These are phyloP conservation scores for Ricordea florida DNA, from an alignment of 92 coral and sea anemone species.

Conservation along the genomic window DNA sequence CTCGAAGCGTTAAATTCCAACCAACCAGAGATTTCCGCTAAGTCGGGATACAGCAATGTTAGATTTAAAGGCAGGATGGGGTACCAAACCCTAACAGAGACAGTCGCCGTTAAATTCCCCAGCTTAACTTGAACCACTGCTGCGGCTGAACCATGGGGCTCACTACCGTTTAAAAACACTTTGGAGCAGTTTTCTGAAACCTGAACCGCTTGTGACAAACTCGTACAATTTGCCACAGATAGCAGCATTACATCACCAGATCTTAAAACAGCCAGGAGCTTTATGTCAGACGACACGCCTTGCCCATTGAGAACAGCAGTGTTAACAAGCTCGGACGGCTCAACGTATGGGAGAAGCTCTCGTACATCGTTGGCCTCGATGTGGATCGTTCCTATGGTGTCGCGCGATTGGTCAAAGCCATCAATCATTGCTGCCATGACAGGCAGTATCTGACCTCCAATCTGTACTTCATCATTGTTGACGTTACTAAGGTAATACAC, in stretches of 20 bases:
- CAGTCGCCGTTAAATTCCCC: constrained; percentile 10
- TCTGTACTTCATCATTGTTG: constrained; percentile 55
- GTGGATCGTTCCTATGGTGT: constrained; percentile 27
- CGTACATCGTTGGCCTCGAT: constrained; percentile 12
- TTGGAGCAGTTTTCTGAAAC: constrained; percentile 48
- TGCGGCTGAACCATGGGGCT: constrained; percentile 28
- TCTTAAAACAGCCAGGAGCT: constrained; percentile 27
- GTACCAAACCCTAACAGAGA: constrained; percentile 57
- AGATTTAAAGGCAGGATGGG: constrained; percentile 43
- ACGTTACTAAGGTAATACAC: constrained; percentile 38
- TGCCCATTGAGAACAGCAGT: constrained; percentile 55
- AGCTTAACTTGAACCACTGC: constrained; percentile 26
- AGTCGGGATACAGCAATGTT: constrained; percentile 17
- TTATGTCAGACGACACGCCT: constrained; percentile 13
- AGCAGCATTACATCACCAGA: constrained; percentile 41
- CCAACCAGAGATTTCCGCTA: constrained; percentile 57
- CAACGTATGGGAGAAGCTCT: constrained; percentile 31
- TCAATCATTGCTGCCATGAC: constrained; percentile 58
- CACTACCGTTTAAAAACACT: constrained; percentile 47
- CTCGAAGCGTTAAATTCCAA: background rate
- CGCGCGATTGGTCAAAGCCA: constrained; percentile 22
- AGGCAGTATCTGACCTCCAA: constrained; percentile 36
- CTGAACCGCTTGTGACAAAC: constrained; percentile 38
- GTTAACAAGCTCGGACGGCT: constrained; percentile 49
- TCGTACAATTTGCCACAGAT: constrained; percentile 40